These are phyloP conservation scores for Arvicola amphibius DNA, from an alignment of 2,797 vertebrate genomes.

Conservation along the genomic window DNA sequence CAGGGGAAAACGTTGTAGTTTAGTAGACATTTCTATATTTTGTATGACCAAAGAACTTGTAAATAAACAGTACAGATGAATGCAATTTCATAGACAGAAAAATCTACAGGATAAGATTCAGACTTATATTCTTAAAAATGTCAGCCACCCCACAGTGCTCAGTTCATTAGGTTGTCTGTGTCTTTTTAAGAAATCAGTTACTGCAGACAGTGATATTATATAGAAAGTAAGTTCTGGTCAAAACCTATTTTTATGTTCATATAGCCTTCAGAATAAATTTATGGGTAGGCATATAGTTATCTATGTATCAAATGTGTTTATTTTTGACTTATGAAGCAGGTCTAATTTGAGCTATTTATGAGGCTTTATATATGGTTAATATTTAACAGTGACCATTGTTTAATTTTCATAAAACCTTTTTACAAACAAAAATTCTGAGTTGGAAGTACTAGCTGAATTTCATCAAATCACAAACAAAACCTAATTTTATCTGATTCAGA, in stretches of 20 bases:
- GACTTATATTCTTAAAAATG: constrained; percentile 11
- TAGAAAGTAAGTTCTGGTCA: neutral
- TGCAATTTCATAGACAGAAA: neutral
- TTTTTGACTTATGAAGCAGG: neutral
- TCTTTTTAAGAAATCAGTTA: constrained; percentile 20
- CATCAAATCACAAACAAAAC: neutral
- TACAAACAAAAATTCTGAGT: neutral
- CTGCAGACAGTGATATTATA: neutral
- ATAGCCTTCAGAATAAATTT: neutral
- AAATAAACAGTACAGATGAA: neutral
- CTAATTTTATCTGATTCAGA: constrained; percentile 25
- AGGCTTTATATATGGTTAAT: neutral
- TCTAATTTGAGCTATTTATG: neutral
- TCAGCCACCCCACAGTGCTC: neutral
- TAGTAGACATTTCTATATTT: neutral
- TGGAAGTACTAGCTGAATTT: neutral
- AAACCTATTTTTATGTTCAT: neutral
- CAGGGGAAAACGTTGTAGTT: neutral
- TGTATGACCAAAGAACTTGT: neutral
- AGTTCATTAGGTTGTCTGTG: neutral
- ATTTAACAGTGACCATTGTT: neutral
- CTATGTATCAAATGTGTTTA: neutral
- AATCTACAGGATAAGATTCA: neutral
- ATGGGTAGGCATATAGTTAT: neutral
- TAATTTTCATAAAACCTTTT: neutral